phyloP scores from a whole-genome alignment of 2,797 vertebrate species.

The Myoxocephalus aenaeus region DNA sequence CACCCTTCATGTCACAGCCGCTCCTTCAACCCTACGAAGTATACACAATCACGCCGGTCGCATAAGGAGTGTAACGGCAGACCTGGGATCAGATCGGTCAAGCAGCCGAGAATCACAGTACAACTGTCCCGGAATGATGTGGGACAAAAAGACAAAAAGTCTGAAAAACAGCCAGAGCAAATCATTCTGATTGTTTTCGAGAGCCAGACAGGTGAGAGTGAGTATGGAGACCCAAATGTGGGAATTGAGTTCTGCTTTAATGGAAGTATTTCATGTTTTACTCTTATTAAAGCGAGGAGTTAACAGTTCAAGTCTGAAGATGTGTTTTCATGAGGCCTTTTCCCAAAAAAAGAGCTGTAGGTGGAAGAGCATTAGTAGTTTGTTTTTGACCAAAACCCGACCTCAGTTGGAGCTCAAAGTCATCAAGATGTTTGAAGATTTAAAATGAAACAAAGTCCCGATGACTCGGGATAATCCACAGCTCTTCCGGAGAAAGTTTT shows the following conservation, averaged over 20 bases:
- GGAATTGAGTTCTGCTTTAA: not conserved
- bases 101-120: not conserved
- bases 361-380: not conserved
- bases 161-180: not conserved
- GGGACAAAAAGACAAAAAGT: not conserved
- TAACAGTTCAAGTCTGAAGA: not conserved
- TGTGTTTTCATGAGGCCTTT: not conserved
- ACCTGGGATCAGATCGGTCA: not conserved
- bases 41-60: no score
- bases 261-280: not conserved
- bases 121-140: not conserved
- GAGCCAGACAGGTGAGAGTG: not conserved
- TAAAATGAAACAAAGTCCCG: not conserved
- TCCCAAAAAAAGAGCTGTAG: not conserved
- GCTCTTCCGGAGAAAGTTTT: not conserved
- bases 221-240: not conserved
- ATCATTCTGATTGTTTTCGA: not conserved
- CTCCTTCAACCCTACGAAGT: no score
- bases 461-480: not conserved
- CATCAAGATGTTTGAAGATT: not conserved
- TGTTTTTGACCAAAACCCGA: rapidly evolving
- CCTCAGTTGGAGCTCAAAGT: not conserved
- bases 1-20: no score
- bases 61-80: not conserved
- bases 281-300: no score